A percentile compares a stretch with the other conserved stretches of the same genome.
phyloP scores from a whole-genome alignment of 2,888 invertebrate genomes.

The Escarpia spicata region DNA sequence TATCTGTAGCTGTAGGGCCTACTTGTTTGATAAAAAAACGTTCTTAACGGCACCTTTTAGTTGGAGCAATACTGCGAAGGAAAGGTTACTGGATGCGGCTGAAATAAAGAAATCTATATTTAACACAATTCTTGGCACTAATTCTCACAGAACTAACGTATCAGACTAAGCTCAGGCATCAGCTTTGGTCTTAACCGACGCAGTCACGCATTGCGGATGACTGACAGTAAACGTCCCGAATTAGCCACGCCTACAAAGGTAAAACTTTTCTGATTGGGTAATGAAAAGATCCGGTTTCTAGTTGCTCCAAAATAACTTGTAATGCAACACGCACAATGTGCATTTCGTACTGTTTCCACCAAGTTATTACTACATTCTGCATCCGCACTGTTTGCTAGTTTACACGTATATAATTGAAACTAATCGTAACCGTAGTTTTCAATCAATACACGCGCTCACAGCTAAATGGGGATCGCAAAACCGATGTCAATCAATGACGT shows the following conservation, averaged over 20 bases:
- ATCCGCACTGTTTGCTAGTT: not conserved
- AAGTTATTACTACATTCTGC: not conserved
- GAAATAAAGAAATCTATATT: too few species aligned
- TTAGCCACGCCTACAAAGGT: constrained; percentile 7
- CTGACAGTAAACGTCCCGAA: not conserved
- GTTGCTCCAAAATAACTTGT: not conserved
- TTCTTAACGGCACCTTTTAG: too few species aligned
- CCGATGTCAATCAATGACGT: constrained; percentile 16
- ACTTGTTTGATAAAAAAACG: too few species aligned
- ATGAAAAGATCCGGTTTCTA: not conserved
- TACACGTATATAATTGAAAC: not conserved
- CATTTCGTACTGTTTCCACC: not conserved
- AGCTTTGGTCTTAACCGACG: not conserved
- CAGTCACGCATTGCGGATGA: not conserved
- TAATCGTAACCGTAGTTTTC: not conserved
- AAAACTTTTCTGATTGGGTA: constrained; percentile 13
- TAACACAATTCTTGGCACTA: too few species aligned
- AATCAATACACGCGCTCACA: not conserved
- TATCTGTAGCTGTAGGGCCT: too few species aligned
- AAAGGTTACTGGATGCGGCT: too few species aligned
- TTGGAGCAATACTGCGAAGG: too few species aligned
- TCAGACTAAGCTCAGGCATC: not conserved
- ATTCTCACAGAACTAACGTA: too few species aligned
- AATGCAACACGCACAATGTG: not conserved
- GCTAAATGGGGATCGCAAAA: not conserved